These are phyloP conservation scores for Temnothorax longispinosus DNA, from an alignment of 1,140 invertebrate genomes.

Conservation along the genomic window DNA sequence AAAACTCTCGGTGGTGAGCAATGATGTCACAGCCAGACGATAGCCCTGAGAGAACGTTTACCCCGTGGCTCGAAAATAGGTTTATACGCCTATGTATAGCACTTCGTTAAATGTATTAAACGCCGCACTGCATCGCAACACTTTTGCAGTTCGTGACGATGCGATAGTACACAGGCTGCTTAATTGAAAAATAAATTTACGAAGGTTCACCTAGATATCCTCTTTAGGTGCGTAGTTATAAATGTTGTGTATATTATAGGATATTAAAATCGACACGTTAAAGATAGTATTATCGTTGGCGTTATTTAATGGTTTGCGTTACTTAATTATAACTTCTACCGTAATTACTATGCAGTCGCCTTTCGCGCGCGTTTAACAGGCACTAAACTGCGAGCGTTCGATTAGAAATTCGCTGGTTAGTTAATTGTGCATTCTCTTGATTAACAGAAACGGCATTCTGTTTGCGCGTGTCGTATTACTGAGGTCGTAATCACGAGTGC, in stretches of 20 bases:
- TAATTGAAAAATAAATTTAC: slow-evolving; percentile 2
- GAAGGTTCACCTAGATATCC: slow-evolving; percentile 24
- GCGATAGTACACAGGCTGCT: slow-evolving; percentile 1
- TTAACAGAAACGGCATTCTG: neutral
- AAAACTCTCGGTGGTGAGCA: slow-evolving; percentile 65
- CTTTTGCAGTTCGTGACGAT: slow-evolving; percentile 48
- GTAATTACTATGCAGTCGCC: slow-evolving; percentile 7
- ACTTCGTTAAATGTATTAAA: slow-evolving; percentile 71
- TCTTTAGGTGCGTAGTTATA: neutral
- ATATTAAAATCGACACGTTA: slow-evolving; percentile 8
- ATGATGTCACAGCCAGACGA: slow-evolving; percentile 74
- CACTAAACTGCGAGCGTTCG: neutral
- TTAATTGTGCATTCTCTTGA: neutral
- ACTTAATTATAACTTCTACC: slow-evolving; percentile 23
- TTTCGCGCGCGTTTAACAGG: neutral
- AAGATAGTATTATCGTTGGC: slow-evolving; percentile 5
- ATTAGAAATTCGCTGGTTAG: neutral
- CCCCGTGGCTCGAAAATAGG: slow-evolving; percentile 75
- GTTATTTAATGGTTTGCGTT: neutral
- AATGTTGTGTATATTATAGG: neutral
- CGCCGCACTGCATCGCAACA: slow-evolving; percentile 50
- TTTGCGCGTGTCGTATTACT: neutral
- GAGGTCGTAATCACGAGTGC: slow-evolving; percentile 36
- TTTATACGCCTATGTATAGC: slow-evolving; percentile 72
- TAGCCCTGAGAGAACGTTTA: slow-evolving; percentile 76